Base-by-base conservation (phyloP, 2,888 invertebrate genomes). In the Timandra comae region DNA sequence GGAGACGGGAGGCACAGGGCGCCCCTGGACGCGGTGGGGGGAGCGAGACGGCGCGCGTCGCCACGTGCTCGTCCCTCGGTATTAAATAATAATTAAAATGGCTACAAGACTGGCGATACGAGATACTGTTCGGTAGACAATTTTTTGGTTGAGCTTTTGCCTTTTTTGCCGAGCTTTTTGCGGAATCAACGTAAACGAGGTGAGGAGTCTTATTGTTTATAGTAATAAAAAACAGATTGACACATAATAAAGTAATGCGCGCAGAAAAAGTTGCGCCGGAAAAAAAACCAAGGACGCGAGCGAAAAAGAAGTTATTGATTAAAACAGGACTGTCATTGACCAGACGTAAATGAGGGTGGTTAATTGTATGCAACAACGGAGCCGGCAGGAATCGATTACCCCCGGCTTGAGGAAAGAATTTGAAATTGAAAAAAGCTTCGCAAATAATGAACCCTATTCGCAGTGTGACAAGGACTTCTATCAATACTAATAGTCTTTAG, bases 1-100 rank as follows among this genome's bases (percentile, higher is more conserved):
- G 28, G 69, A 48, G 80, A 80, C 36, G 56, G 38, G 43, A 45
- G 51, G 50, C 50, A 43, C 63, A 60, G 57, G 56, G 59, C 53
- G 62, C 48, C 23, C 41, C 47, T 36, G 40, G 34, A 42, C 43
- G 41, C 41, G 9, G 35, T 27, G 9, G 75, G 20, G 64, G 30
- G 57, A 81, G 52, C 31, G 67, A 52, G 82, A 78, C 37, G 47
- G 68, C 41, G 66, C 58, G 58, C 56, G 67, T 66, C 77, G 81
- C 85, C 85, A 85, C 85, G 85, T 85, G 85, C 85, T 84, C 74
- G 79, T 78, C 78, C 80, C 82, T 73, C 62, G 77, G 79, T 82
- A 85, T 85, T 85, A 85, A 85, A 85, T 85, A 85, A 85, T 85
- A 85, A 85, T 85, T 85, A 85, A 85, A 85, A 85, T 84, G 85